Conservation (phyloP, 2,888 invertebrate species). For the Bugulina stolonifera region DNA sequence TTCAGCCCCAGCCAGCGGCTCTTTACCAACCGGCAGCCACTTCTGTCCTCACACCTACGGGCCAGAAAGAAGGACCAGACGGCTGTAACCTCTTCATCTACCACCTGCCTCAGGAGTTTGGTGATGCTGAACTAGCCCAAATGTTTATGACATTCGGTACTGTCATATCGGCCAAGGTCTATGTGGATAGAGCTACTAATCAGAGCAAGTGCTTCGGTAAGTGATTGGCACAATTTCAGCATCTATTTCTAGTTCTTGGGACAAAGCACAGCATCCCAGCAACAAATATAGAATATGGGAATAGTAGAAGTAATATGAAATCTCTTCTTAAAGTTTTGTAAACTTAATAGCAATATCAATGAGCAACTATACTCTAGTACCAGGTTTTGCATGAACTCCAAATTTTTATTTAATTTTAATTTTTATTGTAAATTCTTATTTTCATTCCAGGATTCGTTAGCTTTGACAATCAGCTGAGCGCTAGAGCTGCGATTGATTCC, state of each 20-base stretch:
- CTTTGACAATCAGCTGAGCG: slow-evolving; percentile 96
- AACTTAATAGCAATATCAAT: no score
- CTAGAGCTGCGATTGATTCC: slow-evolving; percentile 96
- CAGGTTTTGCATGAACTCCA: no score
- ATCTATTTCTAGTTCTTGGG: no score
- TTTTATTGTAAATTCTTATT: neutral
- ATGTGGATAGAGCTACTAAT: slow-evolving; percentile 98
- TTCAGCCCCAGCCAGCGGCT: neutral
- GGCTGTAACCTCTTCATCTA: slow-evolving; percentile 99
- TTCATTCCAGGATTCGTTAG: slow-evolving; percentile 85
- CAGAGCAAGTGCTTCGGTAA: slow-evolving; percentile 99
- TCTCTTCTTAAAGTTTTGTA: no score
- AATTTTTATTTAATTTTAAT: no score
- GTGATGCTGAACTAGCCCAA: slow-evolving; percentile 97
- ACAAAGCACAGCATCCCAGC: no score
- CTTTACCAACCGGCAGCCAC: slow-evolving; percentile 6
- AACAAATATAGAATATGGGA: no score
- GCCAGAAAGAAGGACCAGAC: slow-evolving; percentile 71
- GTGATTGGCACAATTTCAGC: no score
- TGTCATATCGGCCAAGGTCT: slow-evolving; percentile 99
- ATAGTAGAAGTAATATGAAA: no score
- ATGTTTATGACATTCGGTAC: slow-evolving; percentile 99
- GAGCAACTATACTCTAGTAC: no score
- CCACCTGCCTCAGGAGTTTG: slow-evolving; percentile 99
- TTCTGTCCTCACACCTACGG: slow-evolving; percentile 19